Percentiles rank a stretch among this genome's conserved stretches.
These are phyloP conservation scores for Neoseiulus cucumeris DNA, from an alignment of 1,140 invertebrate genomes.

Conservation along the genomic window DNA sequence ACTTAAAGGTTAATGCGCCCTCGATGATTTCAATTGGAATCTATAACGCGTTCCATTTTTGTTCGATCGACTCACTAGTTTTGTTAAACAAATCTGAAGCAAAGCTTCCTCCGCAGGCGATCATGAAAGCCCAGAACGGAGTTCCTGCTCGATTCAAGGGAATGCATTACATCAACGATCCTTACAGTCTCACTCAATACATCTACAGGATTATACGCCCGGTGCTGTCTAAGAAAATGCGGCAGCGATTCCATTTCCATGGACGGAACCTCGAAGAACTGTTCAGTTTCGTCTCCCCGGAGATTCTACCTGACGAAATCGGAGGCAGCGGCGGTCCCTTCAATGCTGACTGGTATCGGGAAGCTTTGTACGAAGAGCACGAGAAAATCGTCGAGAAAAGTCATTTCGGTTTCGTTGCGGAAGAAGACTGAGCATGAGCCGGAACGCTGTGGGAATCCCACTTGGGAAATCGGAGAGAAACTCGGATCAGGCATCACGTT, in stretches of 20 bases:
- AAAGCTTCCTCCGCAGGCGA: no score
- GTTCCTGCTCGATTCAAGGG: not conserved
- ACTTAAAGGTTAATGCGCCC: not conserved
- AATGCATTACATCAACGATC: conserved; percentile 3
- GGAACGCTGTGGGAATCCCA: no score
- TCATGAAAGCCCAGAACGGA: not conserved
- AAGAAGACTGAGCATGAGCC: no score
- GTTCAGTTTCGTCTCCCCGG: not conserved
- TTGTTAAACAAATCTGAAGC: no score
- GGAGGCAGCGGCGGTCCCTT: not conserved
- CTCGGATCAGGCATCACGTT: no score
- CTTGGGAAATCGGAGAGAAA: no score
- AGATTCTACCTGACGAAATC: not conserved
- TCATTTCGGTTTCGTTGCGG: not conserved
- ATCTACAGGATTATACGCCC: not conserved
- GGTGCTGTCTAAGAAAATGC: not conserved
- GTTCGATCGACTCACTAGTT: no score
- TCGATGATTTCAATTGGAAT: no score
- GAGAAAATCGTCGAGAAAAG: not conserved
- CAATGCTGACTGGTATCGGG: not conserved
- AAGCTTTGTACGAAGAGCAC: not conserved
- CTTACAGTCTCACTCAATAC: not conserved
- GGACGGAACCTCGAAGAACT: not conserved
- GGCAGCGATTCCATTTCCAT: not conserved
- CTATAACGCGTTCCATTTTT: no score